Conservation (phyloP, 2,888 invertebrate species). For the Drosophila limbata region DNA sequence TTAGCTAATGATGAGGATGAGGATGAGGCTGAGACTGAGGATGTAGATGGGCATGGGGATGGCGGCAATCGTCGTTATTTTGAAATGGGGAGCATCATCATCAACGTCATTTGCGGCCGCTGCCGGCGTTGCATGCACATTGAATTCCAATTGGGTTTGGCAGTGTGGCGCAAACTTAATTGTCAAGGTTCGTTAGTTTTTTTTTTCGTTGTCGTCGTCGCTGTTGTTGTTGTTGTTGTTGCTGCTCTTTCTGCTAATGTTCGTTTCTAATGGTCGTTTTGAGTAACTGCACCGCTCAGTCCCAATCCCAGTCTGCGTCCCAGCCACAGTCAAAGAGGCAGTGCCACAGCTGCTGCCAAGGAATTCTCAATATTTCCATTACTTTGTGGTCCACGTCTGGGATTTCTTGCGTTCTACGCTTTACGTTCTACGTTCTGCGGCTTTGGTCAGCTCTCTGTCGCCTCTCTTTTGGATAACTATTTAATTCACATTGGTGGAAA, state of each 20-base stretch:
- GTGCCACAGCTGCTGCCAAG: constrained; percentile 52
- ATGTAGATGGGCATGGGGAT: constrained; percentile 9
- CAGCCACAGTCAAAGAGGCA: constrained; percentile 8
- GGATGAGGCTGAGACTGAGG: constrained; percentile 18
- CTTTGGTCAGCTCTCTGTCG: constrained; percentile 56
- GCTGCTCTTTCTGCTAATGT: constrained; percentile 66
- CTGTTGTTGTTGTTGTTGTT: constrained; percentile 12
- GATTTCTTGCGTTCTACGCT: constrained; percentile 58
- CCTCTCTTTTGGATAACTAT: constrained; percentile 77
- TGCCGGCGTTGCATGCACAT: constrained; percentile 72
- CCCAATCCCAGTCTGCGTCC: constrained; percentile 9
- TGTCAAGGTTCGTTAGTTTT: constrained; percentile 79
- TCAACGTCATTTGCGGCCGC: constrained; percentile 70
- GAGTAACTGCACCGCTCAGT: constrained; percentile 66
- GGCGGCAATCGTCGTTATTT: constrained; percentile 2
- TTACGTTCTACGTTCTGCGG: constrained; percentile 41
- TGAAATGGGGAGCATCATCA: constrained; percentile 62
- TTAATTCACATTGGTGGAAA: constrained; percentile 79
- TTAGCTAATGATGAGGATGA: constrained; percentile 60
- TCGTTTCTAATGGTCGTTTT: constrained; percentile 77
- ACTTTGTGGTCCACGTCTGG: constrained; percentile 76
- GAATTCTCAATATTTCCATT: constrained; percentile 80
- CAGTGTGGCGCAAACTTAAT: constrained; percentile 78
- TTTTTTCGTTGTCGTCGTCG: constrained; percentile 38
- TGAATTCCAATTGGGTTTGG: constrained; percentile 79